Percentiles rank a stretch among this genome's conserved stretches.
Evolutionary conservation across 2,113 vertebrate species (phyloP).

Genomic region (Nannobrachium achirus): DNA sequence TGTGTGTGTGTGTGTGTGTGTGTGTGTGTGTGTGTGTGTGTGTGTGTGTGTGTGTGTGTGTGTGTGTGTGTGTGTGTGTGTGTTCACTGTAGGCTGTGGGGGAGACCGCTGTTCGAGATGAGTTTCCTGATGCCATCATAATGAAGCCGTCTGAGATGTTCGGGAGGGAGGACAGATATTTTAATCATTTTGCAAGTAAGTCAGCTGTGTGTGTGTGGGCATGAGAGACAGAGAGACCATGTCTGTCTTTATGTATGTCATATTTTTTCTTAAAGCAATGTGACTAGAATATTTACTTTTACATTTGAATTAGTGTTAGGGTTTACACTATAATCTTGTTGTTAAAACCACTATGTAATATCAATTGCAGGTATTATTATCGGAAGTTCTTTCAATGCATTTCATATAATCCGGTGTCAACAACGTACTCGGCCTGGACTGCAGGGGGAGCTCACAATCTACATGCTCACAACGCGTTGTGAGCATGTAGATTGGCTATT

Average conservation of each 20-base stretch:
- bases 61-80: background rate
- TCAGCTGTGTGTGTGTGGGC: background rate
- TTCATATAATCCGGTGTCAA: background rate
- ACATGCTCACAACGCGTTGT: too few relatives aligned
- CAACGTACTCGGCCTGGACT: background rate
- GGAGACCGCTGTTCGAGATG: constrained; percentile 86
- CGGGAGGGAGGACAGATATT: constrained; percentile 93
- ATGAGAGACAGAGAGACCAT: background rate
- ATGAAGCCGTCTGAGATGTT: constrained; percentile 93
- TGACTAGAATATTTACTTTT: background rate
- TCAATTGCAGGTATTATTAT: background rate
- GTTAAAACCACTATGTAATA: background rate
- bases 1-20: too few relatives aligned
- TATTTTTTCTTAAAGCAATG: background rate
- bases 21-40: too few relatives aligned
- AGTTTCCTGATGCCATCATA: constrained; percentile 91
- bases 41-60: background rate
- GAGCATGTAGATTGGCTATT: too few relatives aligned
- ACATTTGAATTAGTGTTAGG: background rate
- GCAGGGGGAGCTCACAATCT: constrained; percentile 4
- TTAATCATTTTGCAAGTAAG: constrained; percentile 93
- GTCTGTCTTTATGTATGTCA: background rate
- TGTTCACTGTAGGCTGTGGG: constrained; percentile 86
- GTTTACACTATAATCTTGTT: background rate
- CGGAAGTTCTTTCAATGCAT: background rate